Conservation (phyloP, 2,888 invertebrate genomes). For the Hypolimnas misippus region DNA sequence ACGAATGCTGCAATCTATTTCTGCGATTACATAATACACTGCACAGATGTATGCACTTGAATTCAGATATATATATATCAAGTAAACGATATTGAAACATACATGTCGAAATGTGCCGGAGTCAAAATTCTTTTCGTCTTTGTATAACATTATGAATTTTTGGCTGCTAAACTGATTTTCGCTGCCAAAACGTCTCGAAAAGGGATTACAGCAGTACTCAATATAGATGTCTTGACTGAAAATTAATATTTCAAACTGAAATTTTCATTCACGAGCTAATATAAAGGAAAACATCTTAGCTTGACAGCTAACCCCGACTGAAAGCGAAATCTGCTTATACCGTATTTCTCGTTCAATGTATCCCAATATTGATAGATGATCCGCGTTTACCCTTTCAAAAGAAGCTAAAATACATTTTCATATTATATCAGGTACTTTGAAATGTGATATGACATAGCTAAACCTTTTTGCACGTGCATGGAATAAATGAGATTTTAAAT, state of each 20-base stretch:
- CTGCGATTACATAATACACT: no score
- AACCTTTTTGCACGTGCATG: constrained; percentile 35
- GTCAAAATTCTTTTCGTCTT: background rate
- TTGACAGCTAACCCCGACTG: constrained; percentile 24
- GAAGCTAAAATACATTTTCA: constrained; percentile 35
- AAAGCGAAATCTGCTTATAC: constrained; percentile 35
- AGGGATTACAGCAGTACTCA: background rate
- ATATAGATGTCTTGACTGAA: background rate
- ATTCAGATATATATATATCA: no score
- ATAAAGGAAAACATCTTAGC: constrained; percentile 23
- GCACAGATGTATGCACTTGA: no score
- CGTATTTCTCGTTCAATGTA: constrained; percentile 33
- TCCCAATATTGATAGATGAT: constrained; percentile 35
- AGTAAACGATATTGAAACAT: background rate
- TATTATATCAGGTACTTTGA: constrained; percentile 27
- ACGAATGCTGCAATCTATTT: no score
- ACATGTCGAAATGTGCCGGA: background rate
- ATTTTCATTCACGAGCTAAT: constrained; percentile 8
- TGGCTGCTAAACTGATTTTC: background rate
- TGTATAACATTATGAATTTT: background rate
- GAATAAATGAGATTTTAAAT: constrained; percentile 39
- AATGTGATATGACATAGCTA: constrained; percentile 36
- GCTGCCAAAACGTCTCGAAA: background rate
- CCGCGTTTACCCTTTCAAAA: constrained; percentile 32
- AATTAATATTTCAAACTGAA: constrained; percentile 14